These are phyloP conservation scores for Colletes latitarsis DNA, from an alignment of 1,140 invertebrate species.

Conservation along the genomic window DNA sequence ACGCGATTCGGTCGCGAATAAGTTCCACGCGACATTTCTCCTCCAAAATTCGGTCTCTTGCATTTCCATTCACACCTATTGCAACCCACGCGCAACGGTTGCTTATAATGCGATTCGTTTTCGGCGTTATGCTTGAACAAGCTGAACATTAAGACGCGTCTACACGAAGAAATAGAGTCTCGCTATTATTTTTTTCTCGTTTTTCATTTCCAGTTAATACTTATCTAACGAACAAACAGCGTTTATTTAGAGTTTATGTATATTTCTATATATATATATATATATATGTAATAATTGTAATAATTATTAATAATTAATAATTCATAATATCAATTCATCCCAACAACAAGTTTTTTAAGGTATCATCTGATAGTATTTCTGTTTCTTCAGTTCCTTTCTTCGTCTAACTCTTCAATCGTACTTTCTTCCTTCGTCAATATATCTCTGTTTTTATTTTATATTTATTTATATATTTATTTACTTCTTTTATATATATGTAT, in stretches of 20 bases:
- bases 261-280: slow-evolving; percentile 46
- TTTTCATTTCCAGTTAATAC: slow-evolving; percentile 48
- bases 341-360: slow-evolving; percentile 70
- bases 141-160: slow-evolving; percentile 73
- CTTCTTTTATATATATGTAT: slow-evolving; percentile 67
- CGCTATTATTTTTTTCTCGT: slow-evolving; percentile 54
- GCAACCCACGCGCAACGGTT: slow-evolving; percentile 40
- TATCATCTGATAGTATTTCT: slow-evolving; percentile 67
- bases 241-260: slow-evolving; percentile 72
- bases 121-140: slow-evolving; percentile 53
- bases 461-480: slow-evolving; percentile 60
- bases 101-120: slow-evolving; percentile 32
- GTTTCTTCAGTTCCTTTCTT: slow-evolving; percentile 16
- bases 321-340: slow-evolving; percentile 71
- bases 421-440: slow-evolving; percentile 68
- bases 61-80: slow-evolving; percentile 44
- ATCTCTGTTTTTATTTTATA: slow-evolving; percentile 69
- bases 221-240: slow-evolving; percentile 73
- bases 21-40: slow-evolving; percentile 14
- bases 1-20: slow-evolving; percentile 16
- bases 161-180: slow-evolving; percentile 73
- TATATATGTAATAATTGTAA: slow-evolving; percentile 67
- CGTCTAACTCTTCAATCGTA: slow-evolving; percentile 49
- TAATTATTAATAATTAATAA: slow-evolving; percentile 61
- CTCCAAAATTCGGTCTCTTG: slow-evolving; percentile 25